Percentiles rank a stretch among this genome's conserved stretches.
phyloP scores from a whole-genome alignment of 1,140 invertebrate genomes.

The Lasaia peninsularis region DNA sequence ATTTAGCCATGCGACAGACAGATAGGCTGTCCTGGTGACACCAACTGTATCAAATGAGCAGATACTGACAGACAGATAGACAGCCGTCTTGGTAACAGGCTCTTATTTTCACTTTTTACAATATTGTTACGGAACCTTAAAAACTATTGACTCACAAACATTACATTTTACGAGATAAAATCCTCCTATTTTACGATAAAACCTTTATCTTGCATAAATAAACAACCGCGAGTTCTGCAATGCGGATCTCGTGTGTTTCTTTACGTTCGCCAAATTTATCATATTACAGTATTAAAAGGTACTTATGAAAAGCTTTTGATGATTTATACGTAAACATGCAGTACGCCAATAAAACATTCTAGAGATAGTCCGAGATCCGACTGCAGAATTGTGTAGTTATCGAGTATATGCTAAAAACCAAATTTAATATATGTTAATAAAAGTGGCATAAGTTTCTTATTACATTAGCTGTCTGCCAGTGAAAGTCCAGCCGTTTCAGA shows the following conservation, averaged over 20 bases:
- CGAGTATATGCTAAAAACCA: no score
- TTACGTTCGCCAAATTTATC: neutral
- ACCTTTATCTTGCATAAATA: conserved; percentile 1
- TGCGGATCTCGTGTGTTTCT: conserved; percentile 19
- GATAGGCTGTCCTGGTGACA: no score
- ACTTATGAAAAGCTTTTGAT: neutral
- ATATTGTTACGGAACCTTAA: neutral
- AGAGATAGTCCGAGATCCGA: no score
- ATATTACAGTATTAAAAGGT: neutral
- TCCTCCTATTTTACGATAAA: neutral
- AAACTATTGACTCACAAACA: neutral
- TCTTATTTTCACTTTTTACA: neutral
- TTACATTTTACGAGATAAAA: neutral
- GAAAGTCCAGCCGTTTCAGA: no score
- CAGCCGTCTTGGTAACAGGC: no score
- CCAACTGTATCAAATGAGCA: no score
- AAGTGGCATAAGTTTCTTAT: no score
- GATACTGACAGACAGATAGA: no score
- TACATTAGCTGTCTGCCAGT: no score
- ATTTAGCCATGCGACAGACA: no score
- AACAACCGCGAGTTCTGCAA: conserved; percentile 30
- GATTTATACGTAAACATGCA: neutral
- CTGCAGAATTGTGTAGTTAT: no score
- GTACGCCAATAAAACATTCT: neutral
- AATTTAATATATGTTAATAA: no score